Evolutionary conservation across 2,797 vertebrate species (phyloP).

Genomic region (Chaenodraco wilsoni): DNA sequence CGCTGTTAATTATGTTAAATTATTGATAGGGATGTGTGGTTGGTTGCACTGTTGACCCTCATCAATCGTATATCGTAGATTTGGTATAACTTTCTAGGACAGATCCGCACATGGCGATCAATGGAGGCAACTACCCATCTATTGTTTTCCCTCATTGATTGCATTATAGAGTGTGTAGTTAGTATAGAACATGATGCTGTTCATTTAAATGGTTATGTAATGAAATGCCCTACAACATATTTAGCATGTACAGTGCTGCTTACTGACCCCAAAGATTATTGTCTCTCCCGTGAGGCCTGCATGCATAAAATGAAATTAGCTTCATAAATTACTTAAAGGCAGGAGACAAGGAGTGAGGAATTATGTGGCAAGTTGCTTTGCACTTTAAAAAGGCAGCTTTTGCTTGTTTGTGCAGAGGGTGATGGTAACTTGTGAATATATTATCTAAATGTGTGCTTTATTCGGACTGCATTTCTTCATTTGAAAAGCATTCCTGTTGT

Average conservation of each 20-base stretch:
- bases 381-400: constrained; percentile 11
- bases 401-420: constrained; percentile 13
- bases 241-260: constrained; percentile 44
- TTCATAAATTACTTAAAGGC: constrained; percentile 51
- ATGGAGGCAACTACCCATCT: constrained; percentile 29
- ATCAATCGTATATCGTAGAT: constrained; percentile 46
- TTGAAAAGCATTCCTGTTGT: constrained; percentile 20
- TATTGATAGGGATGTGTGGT: constrained; percentile 65
- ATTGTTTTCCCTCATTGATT: constrained; percentile 46
- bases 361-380: background rate
- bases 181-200: constrained; percentile 5
- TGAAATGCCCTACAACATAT: constrained; percentile 46
- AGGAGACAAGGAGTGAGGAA: constrained; percentile 26
- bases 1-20: constrained; percentile 60
- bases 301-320: constrained; percentile 63
- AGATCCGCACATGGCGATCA: constrained; percentile 42
- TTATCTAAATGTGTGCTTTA: background rate
- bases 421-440: constrained; percentile 9
- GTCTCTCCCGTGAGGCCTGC: constrained; percentile 41
- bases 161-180: constrained; percentile 10
- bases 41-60: constrained; percentile 24
- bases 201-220: constrained; percentile 63
- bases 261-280: constrained; percentile 64
- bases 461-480: background rate
- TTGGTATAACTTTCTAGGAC: constrained; percentile 56